Evolutionary conservation across 2,797 vertebrate species (phyloP), one percentile per base, ranked within the genome.

Genomic region (Sebastes nivosus): DNA sequence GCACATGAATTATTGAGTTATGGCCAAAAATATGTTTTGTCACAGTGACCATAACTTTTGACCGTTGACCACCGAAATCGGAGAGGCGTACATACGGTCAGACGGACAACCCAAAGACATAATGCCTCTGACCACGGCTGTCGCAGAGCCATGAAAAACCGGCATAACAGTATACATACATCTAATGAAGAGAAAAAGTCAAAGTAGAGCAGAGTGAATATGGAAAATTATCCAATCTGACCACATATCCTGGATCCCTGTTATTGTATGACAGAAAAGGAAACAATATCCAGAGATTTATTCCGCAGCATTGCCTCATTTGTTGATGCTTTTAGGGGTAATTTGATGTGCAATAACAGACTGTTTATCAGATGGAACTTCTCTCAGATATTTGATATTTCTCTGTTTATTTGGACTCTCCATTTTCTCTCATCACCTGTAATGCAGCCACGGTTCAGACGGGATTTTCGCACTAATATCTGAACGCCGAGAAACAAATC

Each of bases 401-500:
- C 34, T 64, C 18, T 82, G 54, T 72, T 81, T 80, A 77, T 64
- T 63, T 24, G 34, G 38, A 36, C 38, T 65, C 34, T 74, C 25
- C 29, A 64, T 86, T 82, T 81, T 54, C 74, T 69, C 65, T 80
- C 70, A 80, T 79, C 70, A 76, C 67, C 70, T 36, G 22, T 75
- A 77, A 77, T 63, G 36, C 59, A 55, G 38, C 38, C 24, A 4
- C 27, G 16, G 73, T 72, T 75, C 85, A 77, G 71, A 73, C 22
- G 46, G 52, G 65, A 59, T 87, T 81, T 86, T 72, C 66, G 54
- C 85, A 72, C 72, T 82, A 86, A 91, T 91, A 79, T 85, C 38
- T 24, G n/a, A 80, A 71, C 12, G 6, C 74, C 4, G 69, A 83
- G 87, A 80, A 75, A 83, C 83, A 91, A 92, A 93, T 92, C 85